Evolutionary conservation across 2,888 invertebrate genomes (phyloP).

Genomic region (Oasisia sp.): DNA sequence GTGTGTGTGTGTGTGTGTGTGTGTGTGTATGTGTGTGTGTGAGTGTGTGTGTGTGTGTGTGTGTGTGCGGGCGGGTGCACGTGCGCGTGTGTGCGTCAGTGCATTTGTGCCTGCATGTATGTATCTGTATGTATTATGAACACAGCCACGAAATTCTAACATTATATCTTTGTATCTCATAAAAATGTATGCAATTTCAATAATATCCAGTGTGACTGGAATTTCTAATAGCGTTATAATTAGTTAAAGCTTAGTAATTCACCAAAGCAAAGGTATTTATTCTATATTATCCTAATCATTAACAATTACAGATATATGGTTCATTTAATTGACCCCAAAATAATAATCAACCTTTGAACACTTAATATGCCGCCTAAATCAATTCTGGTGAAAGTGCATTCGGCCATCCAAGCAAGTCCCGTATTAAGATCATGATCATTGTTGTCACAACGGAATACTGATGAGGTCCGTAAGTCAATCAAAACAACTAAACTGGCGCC

Average conservation of each 20-base stretch:
- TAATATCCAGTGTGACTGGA: background rate
- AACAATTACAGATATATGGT: no score
- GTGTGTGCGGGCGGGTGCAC: background rate
- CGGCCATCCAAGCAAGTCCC: background rate
- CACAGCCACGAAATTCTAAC: no score
- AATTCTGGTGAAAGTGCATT: background rate
- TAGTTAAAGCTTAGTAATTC: background rate
- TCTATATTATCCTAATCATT: no score
- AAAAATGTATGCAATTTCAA: background rate
- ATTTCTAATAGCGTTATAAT: background rate
- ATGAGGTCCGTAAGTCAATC: background rate
- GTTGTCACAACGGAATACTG: background rate
- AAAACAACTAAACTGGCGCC: background rate
- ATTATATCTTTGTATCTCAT: no score
- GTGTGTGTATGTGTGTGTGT: conserved; percentile 19
- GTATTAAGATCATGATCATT: background rate
- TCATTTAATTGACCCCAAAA: no score
- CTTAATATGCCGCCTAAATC: background rate
- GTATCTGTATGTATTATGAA: no score
- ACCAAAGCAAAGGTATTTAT: no score
- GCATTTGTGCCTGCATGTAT: no score
- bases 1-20: conserved; percentile 29
- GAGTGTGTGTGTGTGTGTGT: background rate
- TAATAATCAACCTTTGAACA: background rate
- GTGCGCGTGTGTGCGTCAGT: no score